A percentile compares a stretch with the other conserved stretches of the same genome.
Evolutionary conservation across 1,140 invertebrate genomes (phyloP).

Genomic region (Stenopsyche tienmushanensis): DNA sequence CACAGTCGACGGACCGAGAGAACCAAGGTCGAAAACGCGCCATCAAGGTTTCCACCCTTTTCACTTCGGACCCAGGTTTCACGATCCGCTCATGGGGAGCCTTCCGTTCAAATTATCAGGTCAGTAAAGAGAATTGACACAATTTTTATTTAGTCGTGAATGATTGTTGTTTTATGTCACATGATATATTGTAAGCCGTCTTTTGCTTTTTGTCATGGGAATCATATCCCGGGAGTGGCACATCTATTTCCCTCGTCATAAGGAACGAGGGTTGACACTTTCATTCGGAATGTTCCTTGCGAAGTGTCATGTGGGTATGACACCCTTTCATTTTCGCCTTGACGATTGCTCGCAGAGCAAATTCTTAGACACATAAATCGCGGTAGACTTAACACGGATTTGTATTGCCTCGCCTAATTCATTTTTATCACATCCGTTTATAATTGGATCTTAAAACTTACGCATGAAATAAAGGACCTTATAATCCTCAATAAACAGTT

Average conservation of each 20-base stretch:
- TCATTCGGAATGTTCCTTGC: slow-evolving; percentile 37
- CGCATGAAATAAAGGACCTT: too few relatives aligned
- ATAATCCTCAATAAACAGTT: slow-evolving; percentile 20
- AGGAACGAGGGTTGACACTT: slow-evolving; percentile 41
- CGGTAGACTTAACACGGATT: not conserved
- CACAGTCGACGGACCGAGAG: slow-evolving; percentile 95
- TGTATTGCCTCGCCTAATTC: too few relatives aligned
- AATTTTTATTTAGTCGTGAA: not conserved
- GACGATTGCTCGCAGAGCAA: not conserved
- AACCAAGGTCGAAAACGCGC: slow-evolving; percentile 90
- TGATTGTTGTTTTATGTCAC: not conserved
- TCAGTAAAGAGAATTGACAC: slow-evolving; percentile 56
- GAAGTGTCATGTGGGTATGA: slow-evolving; percentile 36
- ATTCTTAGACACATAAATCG: slow-evolving; percentile 19
- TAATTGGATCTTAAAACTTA: too few relatives aligned
- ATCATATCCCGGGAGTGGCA: slow-evolving; percentile 5
- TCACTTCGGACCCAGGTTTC: slow-evolving; percentile 81
- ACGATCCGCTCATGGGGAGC: slow-evolving; percentile 75
- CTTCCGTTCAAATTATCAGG: slow-evolving; percentile 82
- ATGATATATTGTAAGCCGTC: slow-evolving; percentile 42
- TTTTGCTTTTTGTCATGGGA: not conserved
- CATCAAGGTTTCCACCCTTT: slow-evolving; percentile 85
- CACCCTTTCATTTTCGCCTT: slow-evolving; percentile 27
- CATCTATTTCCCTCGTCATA: slow-evolving; percentile 35
- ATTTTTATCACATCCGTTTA: too few relatives aligned